phyloP scores from a whole-genome alignment of 2,113 vertebrate genomes.

The Anolis carolinensis region DNA sequence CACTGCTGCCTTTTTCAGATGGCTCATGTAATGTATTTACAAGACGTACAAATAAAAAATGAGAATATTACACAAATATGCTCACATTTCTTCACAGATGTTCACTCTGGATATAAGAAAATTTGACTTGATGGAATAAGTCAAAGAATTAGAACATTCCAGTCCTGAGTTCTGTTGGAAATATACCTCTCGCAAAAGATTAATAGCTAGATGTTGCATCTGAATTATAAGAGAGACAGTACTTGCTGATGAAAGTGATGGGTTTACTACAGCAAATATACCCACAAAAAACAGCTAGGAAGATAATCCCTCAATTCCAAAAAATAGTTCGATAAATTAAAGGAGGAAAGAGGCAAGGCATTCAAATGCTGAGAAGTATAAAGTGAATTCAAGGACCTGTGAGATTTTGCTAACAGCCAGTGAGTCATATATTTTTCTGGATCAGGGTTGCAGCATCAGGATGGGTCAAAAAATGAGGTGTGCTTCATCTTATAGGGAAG shows the following conservation, averaged over 20 bases:
- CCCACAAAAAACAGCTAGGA: background rate
- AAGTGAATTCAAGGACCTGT: background rate
- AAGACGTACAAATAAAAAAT: constrained; percentile 65
- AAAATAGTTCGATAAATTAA: background rate
- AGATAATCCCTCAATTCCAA: background rate
- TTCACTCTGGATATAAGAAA: background rate
- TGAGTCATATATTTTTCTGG: no score
- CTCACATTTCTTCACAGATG: background rate
- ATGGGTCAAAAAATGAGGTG: background rate
- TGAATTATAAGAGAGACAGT: background rate
- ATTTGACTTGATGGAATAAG: background rate
- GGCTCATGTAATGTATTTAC: constrained; percentile 48
- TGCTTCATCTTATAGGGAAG: background rate
- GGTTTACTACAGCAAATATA: background rate
- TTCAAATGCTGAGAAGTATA: background rate
- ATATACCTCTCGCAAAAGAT: background rate
- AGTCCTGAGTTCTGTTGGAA: background rate
- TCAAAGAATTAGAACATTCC: background rate
- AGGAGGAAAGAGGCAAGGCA: background rate
- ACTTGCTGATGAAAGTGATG: background rate
- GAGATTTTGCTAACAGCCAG: background rate
- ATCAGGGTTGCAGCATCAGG: no score
- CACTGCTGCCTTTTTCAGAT: background rate
- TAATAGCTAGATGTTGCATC: background rate
- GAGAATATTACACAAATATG: constrained; percentile 39